Evolutionary conservation across 2,888 invertebrate species (phyloP), one percentile per base, ranked within the genome.

Genomic region (Sisyra nigra): DNA sequence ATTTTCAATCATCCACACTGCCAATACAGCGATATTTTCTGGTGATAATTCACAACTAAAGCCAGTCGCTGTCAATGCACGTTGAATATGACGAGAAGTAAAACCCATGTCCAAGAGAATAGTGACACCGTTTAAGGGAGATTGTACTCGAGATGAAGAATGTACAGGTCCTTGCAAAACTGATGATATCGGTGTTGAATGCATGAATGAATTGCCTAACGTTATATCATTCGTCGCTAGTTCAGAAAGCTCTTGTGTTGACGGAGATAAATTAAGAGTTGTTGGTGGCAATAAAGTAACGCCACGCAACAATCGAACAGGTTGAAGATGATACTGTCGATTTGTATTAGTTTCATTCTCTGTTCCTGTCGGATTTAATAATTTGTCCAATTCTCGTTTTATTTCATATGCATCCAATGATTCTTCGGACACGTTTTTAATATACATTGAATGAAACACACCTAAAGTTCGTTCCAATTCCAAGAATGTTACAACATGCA

Each of bases 1-100:
- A 56, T 76, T 71, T 50, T 76, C 75, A 42, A 76, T 57, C 74
- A 76, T 74, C 75, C 75, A 76, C 3, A 71, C 72, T 4, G 73
- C 74, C 41, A 76, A 53, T 51, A 65, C 66, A 53, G 72, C 74
- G 11, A 74, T 65, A n/a, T 66, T 65, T 36, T 68, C 66, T 2
- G 68, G 57, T 47, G 54, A 60, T 6, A 58, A 50, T 45, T 59
- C 60, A 1, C 55, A 55, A 1, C 55, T 49, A 46, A 55, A 55
- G 50, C 70, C 68, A 38, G 71, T 67, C n/a, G 69, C 68, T 45
- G 57, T 55, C 34, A 74, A 61, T 1, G 75, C 75, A 51, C 65
- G 66, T 49, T 69, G 59, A 42, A 76, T 70, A 49, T 74, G 74
- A 33, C 63, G 57, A 29, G 69, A 53, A 9, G 66, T 61, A 55